Percentiles rank a stretch among this genome's conserved stretches.
Evolutionary conservation across 1,140 invertebrate species (phyloP).

Genomic region (Trachymyrmex cornetzi): DNA sequence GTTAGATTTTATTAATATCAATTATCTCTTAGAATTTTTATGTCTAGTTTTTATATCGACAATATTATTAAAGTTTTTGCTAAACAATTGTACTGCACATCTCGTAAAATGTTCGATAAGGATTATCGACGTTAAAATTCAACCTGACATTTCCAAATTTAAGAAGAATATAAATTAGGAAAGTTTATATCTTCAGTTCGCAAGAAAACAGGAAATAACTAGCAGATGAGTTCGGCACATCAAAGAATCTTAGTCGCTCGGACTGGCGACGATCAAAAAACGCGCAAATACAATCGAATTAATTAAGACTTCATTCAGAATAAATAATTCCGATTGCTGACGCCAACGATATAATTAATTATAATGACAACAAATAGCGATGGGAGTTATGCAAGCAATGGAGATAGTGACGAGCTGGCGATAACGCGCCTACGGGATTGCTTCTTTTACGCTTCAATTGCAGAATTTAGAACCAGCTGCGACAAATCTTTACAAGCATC

Average conservation of each 20-base stretch:
- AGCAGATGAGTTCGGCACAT: constrained; percentile 3
- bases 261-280: neutral
- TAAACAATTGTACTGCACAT: neutral
- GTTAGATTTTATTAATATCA: neutral
- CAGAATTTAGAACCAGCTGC: neutral
- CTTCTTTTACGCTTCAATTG: neutral
- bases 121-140: neutral
- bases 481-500: constrained; percentile 7
- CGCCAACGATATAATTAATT: constrained; percentile 42
- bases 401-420: constrained; percentile 31
- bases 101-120: neutral
- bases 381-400: constrained; percentile 35
- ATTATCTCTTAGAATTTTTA: neutral
- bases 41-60: neutral
- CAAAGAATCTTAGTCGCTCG: constrained; percentile 16
- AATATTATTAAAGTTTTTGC: neutral
- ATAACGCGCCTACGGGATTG: neutral
- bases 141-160: neutral
- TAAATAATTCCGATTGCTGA: constrained; percentile 34
- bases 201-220: neutral
- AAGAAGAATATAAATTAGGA: neutral
- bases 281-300: constrained; percentile 41
- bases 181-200: neutral
- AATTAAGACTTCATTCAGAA: constrained; percentile 42
- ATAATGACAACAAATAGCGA: constrained; percentile 22